Evolutionary conservation across 2,888 invertebrate genomes (phyloP).

Genomic region (Aphidoletes aphidimyza): DNA sequence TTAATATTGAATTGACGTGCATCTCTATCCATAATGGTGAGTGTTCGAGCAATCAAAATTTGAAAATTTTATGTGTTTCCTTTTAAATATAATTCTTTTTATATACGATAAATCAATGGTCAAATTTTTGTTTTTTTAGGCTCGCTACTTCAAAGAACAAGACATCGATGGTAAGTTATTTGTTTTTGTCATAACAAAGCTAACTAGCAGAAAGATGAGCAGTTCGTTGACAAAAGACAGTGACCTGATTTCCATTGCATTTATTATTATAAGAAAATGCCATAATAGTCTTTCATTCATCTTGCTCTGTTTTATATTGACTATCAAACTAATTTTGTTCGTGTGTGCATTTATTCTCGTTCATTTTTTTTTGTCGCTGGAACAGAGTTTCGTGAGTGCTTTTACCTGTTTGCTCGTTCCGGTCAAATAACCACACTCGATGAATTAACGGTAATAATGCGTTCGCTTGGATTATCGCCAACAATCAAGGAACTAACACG

Average conservation of each 20-base stretch:
- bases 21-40: constrained; percentile 5
- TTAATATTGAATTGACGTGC: neutral
- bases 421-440: constrained; percentile 90
- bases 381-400: constrained; percentile 97
- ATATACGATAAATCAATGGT: neutral
- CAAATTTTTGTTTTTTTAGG: constrained; percentile 72
- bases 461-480: constrained; percentile 92
- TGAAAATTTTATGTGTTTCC: neutral
- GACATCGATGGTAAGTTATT: constrained; percentile 89
- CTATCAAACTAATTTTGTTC: constrained; percentile 53
- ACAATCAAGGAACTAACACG: constrained; percentile 90
- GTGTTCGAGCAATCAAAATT: neutral
- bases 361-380: no score
- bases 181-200: neutral
- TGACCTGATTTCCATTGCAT: constrained; percentile 52
- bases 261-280: constrained; percentile 46
- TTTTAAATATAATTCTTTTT: neutral
- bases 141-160: constrained; percentile 92
- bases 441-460: constrained; percentile 92
- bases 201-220: neutral
- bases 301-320: constrained; percentile 56
- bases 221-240: neutral
- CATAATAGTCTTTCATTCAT: constrained; percentile 55
- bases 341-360: constrained; percentile 60
- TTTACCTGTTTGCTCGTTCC: constrained; percentile 90